Evolutionary conservation across 1,140 invertebrate genomes (phyloP).

Genomic region (Onthophagus taurus): DNA sequence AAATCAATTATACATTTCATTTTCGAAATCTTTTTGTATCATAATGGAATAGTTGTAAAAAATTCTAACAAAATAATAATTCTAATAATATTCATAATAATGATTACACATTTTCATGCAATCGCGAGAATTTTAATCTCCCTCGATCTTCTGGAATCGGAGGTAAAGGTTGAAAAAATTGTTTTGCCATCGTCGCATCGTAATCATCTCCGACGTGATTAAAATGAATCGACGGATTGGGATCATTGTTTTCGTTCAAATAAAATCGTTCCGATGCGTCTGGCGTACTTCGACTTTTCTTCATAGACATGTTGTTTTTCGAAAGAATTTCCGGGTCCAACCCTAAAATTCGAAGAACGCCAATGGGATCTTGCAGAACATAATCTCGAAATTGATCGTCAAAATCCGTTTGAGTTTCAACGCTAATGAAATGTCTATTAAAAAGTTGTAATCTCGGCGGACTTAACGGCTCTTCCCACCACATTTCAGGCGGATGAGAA

Average conservation of each 20-base stretch:
- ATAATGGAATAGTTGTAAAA: too few relatives aligned
- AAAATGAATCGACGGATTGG: too few relatives aligned
- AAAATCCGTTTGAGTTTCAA: slow-evolving; percentile 42
- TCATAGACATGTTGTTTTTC: slow-evolving; percentile 19
- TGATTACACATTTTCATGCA: too few relatives aligned
- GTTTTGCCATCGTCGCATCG: neutral
- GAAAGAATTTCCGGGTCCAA: slow-evolving; percentile 39
- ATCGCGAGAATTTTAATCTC: too few relatives aligned
- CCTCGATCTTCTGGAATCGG: neutral
- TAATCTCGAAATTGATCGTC: slow-evolving; percentile 35
- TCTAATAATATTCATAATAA: too few relatives aligned
- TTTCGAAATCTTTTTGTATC: too few relatives aligned
- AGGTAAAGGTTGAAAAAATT: slow-evolving; percentile 8
- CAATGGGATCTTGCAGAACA: slow-evolving; percentile 40
- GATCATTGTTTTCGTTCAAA: slow-evolving; percentile 1
- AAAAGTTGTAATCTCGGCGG: slow-evolving; percentile 13
- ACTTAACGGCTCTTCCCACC: slow-evolving; percentile 45
- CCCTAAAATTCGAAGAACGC: slow-evolving; percentile 42
- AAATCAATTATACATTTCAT: too few relatives aligned
- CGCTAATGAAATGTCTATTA: slow-evolving; percentile 22
- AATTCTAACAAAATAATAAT: too few relatives aligned
- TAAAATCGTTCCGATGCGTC: slow-evolving; percentile 8
- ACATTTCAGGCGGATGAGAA: slow-evolving; percentile 72
- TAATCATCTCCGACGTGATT: slow-evolving; percentile 6
- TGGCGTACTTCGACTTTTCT: slow-evolving; percentile 32